Base-by-base conservation (phyloP, 1,140 invertebrate species). In the Homalodisca vitripennis region DNA sequence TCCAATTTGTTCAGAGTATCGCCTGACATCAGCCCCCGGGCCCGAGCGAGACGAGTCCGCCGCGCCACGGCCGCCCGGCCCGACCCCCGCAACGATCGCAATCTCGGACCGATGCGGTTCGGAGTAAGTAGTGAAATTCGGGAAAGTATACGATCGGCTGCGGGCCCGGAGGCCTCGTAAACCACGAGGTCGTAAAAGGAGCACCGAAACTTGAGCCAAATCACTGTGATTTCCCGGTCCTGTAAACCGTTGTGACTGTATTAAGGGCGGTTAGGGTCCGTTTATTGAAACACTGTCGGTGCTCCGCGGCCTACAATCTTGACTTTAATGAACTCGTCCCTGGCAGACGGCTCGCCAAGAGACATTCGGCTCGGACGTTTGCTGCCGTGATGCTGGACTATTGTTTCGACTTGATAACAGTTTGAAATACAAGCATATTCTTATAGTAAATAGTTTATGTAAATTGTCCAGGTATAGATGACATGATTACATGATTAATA, bases 131-230 rank as follows among this genome's bases (percentile, higher is more conserved):
- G 55, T 3, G 55, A 60, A 60, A 60, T 60, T 60, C 29, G 26
- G 55, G 55, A 60, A 60, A 60, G 55, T 60, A 60, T 60, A 60
- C 29, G 55, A 60, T 60, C 55, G n/a, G 55, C 6, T 29, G 55
- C 6, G 3, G 24, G 55, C 55, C 55, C 27, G 22, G 6, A 24
- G 55, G 14, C 27, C 22, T 24, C 55, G 55, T 60, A 60, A 60
- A 60, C 26, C 55, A 60, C 26, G 22, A 22, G 48, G 55, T 30
- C 14, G 55, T 60, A 60, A 60, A 60, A 3, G 14, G 55, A 24
- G 55, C 27, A 13, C 55, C 26, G 55, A 60, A 60, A 60, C 24
- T 24, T 13, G 24, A 20, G 6, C 2, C 22, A 60, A 60, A 60
- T 60, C 24, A 60, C 55, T 60, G 55, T 60, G 55, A 60, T 60